phyloP scores from a whole-genome alignment of 2,888 invertebrate species.

The Abscondita cerata region DNA sequence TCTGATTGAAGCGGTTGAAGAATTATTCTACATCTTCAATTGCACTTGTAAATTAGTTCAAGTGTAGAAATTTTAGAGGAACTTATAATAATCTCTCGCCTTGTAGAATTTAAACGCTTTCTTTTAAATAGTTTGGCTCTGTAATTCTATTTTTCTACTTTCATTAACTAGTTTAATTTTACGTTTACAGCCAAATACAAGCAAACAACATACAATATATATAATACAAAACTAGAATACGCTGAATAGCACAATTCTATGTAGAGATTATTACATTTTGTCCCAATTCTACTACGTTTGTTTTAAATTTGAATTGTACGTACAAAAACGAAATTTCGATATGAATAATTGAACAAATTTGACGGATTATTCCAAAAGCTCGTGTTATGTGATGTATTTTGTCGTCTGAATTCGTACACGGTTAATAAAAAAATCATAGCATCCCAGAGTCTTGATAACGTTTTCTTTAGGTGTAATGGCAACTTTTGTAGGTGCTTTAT shows the following conservation, averaged over 20 bases:
- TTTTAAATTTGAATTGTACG: not conserved
- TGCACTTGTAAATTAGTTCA: constrained; percentile 10
- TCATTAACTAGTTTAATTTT: constrained; percentile 23
- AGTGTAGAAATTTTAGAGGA: constrained; percentile 23
- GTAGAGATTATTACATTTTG: constrained; percentile 1
- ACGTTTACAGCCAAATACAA: constrained; percentile 29
- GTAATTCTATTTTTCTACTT: constrained; percentile 25
- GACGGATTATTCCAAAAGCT: constrained; percentile 2
- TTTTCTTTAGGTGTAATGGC: no score
- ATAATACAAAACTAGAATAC: not conserved
- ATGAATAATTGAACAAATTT: not conserved
- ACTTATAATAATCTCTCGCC: constrained; percentile 22
- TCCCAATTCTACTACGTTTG: not conserved
- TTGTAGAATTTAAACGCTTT: constrained; percentile 26
- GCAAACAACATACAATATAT: constrained; percentile 24
- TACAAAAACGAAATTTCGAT: not conserved
- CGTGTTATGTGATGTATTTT: not conserved
- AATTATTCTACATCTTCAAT: constrained; percentile 13
- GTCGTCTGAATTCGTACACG: constrained; percentile 17
- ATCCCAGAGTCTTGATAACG: not conserved
- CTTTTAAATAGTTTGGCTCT: constrained; percentile 30
- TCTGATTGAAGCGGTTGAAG: constrained; percentile 21
- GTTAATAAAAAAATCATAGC: constrained; percentile 10
- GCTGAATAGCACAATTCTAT: constrained; percentile 6
- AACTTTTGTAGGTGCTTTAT: constrained; percentile 1